Base-by-base conservation (phyloP, 2,888 invertebrate species). In the Acrobasis repandana region DNA sequence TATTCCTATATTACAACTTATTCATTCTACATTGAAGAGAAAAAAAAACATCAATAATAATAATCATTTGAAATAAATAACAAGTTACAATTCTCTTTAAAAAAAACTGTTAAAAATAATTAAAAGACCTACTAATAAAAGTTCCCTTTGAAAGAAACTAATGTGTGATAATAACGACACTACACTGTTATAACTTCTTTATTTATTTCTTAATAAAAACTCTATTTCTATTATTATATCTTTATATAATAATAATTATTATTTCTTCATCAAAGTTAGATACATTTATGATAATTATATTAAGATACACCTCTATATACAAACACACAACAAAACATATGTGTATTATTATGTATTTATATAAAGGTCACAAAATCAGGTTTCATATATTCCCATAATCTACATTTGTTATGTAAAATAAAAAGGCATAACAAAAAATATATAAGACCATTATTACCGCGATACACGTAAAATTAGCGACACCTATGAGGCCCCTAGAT, bases 21-120 rank as follows among this genome's bases (percentile, higher is more conserved):
- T 81, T 76, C 74, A 81, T 80, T 80, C 88, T 90, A 90, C 85
- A 82, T 73, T 80, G 83, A 85, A 88, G 77, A 75, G 79, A 85
- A 81, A 85, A 81, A 85, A 86, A 90, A 91, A 84, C 90, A 85
- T 86, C 83, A 83, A 86, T 89, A 88, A 86, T 90, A 83, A 90
- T 90, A 90, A 90, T 91, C 91, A 90, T 91, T 90, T 92, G 87
- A 91, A 92, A 92, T 92, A 92, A 92, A 92, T 92, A 92, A 92
- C 92, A 91, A 90, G 84, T 88, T 90, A 88, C 86, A 88, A 76
- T 82, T 79, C 76, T 83, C 78, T 86, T 86, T 83, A 75, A 76
- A 82, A 87, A 86, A 90, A 89, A 88, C 83, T 88, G 90, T 89
- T 91, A 89, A 90, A 82, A 90, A 85, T 89, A 88, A 88, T 86